Evolutionary conservation across 2,797 vertebrate species (phyloP).

Genomic region (Mormyrus hasselquistii): DNA sequence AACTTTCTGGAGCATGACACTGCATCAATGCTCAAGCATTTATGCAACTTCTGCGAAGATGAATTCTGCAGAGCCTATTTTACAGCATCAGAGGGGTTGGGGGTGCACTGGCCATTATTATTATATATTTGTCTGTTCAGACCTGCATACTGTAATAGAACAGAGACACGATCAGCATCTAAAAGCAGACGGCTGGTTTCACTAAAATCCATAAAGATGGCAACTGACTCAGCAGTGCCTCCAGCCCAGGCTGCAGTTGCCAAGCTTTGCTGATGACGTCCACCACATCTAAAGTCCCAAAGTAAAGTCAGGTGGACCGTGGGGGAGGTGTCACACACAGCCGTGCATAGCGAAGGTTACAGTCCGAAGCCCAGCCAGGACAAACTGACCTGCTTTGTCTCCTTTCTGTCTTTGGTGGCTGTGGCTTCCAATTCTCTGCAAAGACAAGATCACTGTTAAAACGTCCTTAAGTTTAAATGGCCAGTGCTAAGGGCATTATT

Average conservation of each 20-base stretch:
- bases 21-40: neutral
- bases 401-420: conserved; percentile 96
- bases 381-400: conserved; percentile 82
- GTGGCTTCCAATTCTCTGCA: conserved; percentile 95
- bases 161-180: neutral
- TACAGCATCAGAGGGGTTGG: neutral
- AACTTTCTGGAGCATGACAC: neutral
- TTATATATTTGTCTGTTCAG: neutral
- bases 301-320: conserved; percentile 7
- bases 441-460: conserved; percentile 35
- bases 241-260: conserved; percentile 65
- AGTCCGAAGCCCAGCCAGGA: neutral
- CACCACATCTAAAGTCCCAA: conserved; percentile 26
- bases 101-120: neutral
- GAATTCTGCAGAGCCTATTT: neutral
- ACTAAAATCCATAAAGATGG: conserved; percentile 40
- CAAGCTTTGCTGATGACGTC: conserved; percentile 35
- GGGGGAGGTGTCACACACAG: conserved; percentile 23
- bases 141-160: conserved; percentile 16
- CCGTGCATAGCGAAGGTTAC: neutral
- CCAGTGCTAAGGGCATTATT: neutral
- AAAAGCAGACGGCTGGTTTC: conserved; percentile 53
- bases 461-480: neutral
- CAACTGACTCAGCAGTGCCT: conserved; percentile 61
- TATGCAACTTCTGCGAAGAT: neutral